A percentile compares a stretch with the other conserved stretches of the same genome.
Evolutionary conservation across 2,888 invertebrate genomes (phyloP).

Genomic region (Linnaemya vulpina): DNA sequence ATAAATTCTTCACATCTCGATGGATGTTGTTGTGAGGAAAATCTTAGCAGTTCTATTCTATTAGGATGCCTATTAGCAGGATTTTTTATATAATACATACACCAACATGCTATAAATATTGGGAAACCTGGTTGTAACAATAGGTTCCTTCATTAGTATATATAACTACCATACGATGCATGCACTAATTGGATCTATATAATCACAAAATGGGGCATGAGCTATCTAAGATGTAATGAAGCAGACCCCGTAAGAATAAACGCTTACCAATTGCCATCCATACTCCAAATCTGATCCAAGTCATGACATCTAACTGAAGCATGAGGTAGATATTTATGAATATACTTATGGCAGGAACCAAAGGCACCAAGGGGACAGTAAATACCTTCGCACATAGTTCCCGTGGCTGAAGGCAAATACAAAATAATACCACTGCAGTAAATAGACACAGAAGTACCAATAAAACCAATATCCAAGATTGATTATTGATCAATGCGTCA

Average conservation of each 20-base stretch:
- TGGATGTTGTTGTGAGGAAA: conserved; percentile 19
- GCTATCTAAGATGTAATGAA: conserved; percentile 8
- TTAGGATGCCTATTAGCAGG: conserved; percentile 76
- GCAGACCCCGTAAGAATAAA: not conserved
- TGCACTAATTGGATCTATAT: conserved; percentile 11
- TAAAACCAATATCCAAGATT: conserved; percentile 78
- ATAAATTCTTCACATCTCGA: conserved; percentile 48
- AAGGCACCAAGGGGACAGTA: conserved; percentile 92
- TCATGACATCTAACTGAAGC: conserved; percentile 89
- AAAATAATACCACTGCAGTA: conserved; percentile 75
- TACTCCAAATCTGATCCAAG: conserved; percentile 92
- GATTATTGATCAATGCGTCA: conserved; percentile 75
- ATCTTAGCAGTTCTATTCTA: conserved; percentile 73
- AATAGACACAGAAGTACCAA: conserved; percentile 75
- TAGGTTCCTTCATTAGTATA: conserved; percentile 41
- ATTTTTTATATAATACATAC: conserved; percentile 77
- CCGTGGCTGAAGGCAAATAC: conserved; percentile 80
- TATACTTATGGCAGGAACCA: conserved; percentile 91
- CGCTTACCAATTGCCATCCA: conserved; percentile 92
- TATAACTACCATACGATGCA: conserved; percentile 66
- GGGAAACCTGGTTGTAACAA: conserved; percentile 77
- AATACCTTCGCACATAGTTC: conserved; percentile 78
- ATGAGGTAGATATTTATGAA: conserved; percentile 93
- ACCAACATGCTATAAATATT: conserved; percentile 80
- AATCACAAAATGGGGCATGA: conserved; percentile 30